Evolutionary conservation across 2,888 invertebrate species (phyloP), one percentile per base, ranked within the genome.

Genomic region (Macrosoma leucophasiata): DNA sequence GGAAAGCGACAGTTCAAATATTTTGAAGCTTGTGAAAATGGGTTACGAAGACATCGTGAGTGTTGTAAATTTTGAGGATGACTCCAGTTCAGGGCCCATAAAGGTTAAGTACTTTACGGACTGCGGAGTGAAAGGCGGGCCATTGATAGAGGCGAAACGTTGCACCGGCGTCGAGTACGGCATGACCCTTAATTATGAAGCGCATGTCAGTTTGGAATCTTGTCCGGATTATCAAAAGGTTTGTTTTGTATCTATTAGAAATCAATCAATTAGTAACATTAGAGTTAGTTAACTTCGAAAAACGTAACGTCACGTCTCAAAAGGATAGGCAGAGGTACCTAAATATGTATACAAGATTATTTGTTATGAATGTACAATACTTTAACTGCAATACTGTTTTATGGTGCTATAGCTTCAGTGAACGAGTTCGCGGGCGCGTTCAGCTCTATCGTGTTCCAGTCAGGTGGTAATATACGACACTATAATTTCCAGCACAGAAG

Each of bases 1-100:
- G 14, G 90, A 91, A 46, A 87, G 88, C 20, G 92, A 96, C 76
- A 95, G 96, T 17, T 90, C 91, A 0, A 97, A 97, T 65, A 92
- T 97, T 36, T 86, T 97, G 31, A 89, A 93, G 41, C 84, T 97
- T 29, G 91, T 97, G 25, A 88, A 90, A 52, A 88, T 89, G 43
- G 94, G 95, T 48, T 95, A 95, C 58, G 87, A 91, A 76, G 89
- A 90, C 50, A 90, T 93, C 44, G 89, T 91, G 72, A 74, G 90
- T 87, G 44, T 89, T 72, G 65, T 89, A 1, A 62, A 75, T 89
- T 75, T 88, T 71, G 66, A 71, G 40, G 84, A 84, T 20, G 87
- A 92, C 40, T 87, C 90, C 36, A 82, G 84, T 10, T 81, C 82
- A 3, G 87, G 88, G 1, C 86, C 87, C 20, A 76, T 93, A 8